Evolutionary conservation across 2,113 vertebrate genomes (phyloP).

Genomic region (Ahaetulla prasina): DNA sequence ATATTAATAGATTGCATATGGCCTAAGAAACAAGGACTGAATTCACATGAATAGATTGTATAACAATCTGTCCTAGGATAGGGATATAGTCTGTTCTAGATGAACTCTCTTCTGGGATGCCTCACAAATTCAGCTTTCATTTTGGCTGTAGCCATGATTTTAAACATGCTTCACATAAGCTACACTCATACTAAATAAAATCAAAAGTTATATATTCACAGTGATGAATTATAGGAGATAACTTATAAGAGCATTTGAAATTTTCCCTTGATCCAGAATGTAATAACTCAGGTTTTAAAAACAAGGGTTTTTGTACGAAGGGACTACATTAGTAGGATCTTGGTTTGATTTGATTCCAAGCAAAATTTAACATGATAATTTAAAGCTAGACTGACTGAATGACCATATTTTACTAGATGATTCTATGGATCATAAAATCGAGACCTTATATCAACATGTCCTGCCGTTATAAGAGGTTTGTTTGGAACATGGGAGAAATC

Average conservation of each 20-base stretch:
- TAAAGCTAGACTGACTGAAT: background rate
- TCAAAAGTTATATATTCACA: too few species aligned
- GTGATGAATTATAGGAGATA: background rate
- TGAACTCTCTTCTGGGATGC: too few species aligned
- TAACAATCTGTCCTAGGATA: background rate
- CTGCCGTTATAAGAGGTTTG: background rate
- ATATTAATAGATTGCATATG: background rate
- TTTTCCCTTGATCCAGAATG: background rate
- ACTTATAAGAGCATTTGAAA: background rate
- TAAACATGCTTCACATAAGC: too few species aligned
- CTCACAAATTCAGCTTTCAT: too few species aligned
- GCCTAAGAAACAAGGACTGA: background rate
- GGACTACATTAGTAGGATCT: background rate
- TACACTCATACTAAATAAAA: background rate
- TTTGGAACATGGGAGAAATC: background rate
- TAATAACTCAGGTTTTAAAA: background rate
- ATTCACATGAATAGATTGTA: background rate
- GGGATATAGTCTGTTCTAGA: too few species aligned
- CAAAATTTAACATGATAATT: background rate
- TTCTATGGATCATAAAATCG: background rate
- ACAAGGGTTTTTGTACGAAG: background rate
- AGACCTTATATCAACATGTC: background rate
- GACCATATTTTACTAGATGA: background rate
- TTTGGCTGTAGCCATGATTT: too few species aligned
- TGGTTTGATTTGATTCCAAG: background rate